Percentiles rank a stretch among this genome's conserved stretches.
These are phyloP conservation scores for Volucella zonaria DNA, from an alignment of 2,888 invertebrate species.

Conservation along the genomic window DNA sequence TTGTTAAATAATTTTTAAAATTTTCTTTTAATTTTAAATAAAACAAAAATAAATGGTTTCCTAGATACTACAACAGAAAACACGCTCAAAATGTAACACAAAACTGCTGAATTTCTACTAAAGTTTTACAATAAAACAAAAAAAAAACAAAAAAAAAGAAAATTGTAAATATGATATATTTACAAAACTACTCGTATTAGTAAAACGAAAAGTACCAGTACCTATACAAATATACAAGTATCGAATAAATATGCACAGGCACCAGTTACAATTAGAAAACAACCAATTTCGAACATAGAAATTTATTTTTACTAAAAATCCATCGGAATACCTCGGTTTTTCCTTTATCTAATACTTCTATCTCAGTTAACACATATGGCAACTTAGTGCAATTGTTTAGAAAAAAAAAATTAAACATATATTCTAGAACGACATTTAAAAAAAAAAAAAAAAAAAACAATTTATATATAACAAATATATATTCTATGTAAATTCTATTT, in stretches of 20 bases:
- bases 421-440: constrained; percentile 24
- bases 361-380: constrained; percentile 51
- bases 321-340: constrained; percentile 5
- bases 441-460: not conserved
- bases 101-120: constrained; percentile 61
- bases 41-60: constrained; percentile 35
- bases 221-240: constrained; percentile 16
- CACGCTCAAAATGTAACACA: constrained; percentile 32
- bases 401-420: constrained; percentile 28
- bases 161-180: no score
- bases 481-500: constrained; percentile 23
- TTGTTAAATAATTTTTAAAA: not conserved
- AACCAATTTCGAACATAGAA: not conserved
- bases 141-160: no score
- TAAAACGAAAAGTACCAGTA: constrained; percentile 14
- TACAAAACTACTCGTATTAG: no score
- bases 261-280: constrained; percentile 19
- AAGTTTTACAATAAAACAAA: constrained; percentile 44
- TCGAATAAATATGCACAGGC: constrained; percentile 38
- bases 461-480: not conserved
- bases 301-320: constrained; percentile 19
- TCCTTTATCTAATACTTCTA: constrained; percentile 15
- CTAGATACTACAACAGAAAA: constrained; percentile 11
- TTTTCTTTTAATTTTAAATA: not conserved
- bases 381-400: constrained; percentile 58